These are phyloP conservation scores for Oeneis ivallda DNA, from an alignment of 2,888 invertebrate genomes.

Conservation along the genomic window DNA sequence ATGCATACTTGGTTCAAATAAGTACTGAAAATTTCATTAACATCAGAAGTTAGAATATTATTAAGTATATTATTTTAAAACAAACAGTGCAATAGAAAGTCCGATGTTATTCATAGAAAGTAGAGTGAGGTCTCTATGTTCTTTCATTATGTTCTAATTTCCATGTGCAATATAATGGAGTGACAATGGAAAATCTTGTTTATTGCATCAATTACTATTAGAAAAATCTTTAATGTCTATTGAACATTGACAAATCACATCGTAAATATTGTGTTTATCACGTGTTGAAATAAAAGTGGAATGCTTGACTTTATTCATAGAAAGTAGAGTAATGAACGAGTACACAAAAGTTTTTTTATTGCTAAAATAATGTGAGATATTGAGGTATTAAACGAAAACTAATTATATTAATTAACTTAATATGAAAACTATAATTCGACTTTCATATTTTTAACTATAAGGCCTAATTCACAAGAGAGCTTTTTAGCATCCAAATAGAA, in stretches of 20 bases:
- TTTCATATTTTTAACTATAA: no score
- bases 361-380: no score
- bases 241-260: constrained; percentile 12
- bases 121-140: not conserved
- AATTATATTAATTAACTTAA: no score
- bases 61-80: not conserved
- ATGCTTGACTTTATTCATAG: not conserved
- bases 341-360: no score
- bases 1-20: no score
- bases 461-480: no score
- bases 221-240: constrained; percentile 13
- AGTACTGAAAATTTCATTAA: not conserved
- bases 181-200: constrained; percentile 13
- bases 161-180: constrained; percentile 17
- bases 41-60: not conserved
- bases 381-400: no score
- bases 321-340: not conserved
- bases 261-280: not conserved
- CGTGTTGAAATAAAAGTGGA: not conserved
- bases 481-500: no score
- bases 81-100: not conserved
- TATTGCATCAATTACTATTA: constrained; percentile 10
- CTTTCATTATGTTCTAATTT: constrained; percentile 8
- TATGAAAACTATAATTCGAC: no score
- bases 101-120: constrained; percentile 12